Evolutionary conservation across 1,140 invertebrate species (phyloP), one percentile per base, ranked within the genome.

Genomic region (Aradophagus sp.): DNA sequence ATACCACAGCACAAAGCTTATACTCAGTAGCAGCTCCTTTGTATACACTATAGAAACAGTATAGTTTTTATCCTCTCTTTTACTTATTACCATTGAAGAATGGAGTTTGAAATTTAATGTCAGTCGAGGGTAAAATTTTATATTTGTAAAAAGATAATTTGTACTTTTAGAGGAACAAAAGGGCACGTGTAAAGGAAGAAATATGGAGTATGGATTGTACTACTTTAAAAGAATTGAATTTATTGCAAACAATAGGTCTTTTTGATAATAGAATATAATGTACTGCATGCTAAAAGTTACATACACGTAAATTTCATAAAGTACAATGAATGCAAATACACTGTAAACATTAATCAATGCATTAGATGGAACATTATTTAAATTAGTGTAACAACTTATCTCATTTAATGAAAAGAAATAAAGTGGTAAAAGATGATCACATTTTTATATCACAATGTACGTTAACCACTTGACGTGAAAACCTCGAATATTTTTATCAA

Each of bases 371-470:
- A 53, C 29, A 70, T 56, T 69, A 58, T 74, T 75, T 73, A 56
- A 80, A 80, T 63, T 77, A 79, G 73, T 66, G 74, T 78, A 77
- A 81, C 69, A 62, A n/a, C n/a, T n/a, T n/a, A n/a, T 75, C 76
- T 79, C 80, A 80, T 75, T 79, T 75, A 76, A 31, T 17, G 19
- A 45, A 41, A 20, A 69, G 35, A 3, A 69, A 61, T 14, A 55
- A 59, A 56, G 32, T 19, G 16, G 26, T 20, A 76, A 66, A 61
- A 73, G 62, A 65, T 47, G 32, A 73, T 52, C 55, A 67, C 76
- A 77, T 81, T 83, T 80, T 81, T 81, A 80, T 80, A 80, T 79
- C 44, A 73, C n/a, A n/a, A n/a, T n/a, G n/a, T 80, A 75, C 75
- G 69, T 79, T 80, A 71, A 79, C 50, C 76, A 82, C 78, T 75